These are phyloP conservation scores for Agrochola macilenta DNA, from an alignment of 2,888 invertebrate species.

Conservation along the genomic window DNA sequence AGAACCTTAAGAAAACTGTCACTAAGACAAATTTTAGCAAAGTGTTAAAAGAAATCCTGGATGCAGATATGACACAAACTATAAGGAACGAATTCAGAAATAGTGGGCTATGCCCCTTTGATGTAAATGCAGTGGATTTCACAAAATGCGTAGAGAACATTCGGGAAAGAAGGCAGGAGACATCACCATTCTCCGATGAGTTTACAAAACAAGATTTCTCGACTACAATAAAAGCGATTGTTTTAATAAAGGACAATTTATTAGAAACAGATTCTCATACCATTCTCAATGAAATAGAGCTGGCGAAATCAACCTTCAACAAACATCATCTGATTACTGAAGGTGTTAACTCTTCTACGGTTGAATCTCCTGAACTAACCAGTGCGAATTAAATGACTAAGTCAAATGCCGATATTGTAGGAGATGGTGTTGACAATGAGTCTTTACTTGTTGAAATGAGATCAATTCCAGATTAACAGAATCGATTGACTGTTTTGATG, in stretches of 20 bases:
- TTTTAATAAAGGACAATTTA: slow-evolving; percentile 6
- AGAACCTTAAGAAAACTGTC: neutral
- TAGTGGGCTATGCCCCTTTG: slow-evolving; percentile 13
- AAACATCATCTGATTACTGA: neutral
- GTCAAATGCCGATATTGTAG: neutral
- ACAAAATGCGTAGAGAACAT: neutral
- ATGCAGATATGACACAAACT: neutral
- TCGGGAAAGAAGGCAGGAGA: no score
- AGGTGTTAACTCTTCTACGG: neutral
- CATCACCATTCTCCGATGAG: neutral
- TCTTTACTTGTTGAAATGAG: neutral
- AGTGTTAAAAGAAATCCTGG: neutral
- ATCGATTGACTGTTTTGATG: neutral
- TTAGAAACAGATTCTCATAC: no score
- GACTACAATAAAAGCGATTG: neutral
- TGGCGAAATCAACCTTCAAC: neutral
- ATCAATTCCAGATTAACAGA: neutral
- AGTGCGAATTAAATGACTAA: neutral
- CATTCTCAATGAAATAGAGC: neutral
- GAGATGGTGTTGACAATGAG: neutral
- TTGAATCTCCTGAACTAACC: neutral
- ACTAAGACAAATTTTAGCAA: neutral
- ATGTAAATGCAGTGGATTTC: slow-evolving; percentile 3
- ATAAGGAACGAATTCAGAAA: slow-evolving; percentile 16
- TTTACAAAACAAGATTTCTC: neutral